A percentile compares a stretch with the other conserved stretches of the same genome.
Conservation (phyloP, 1,140 invertebrate species). For the Cydia strobilella region DNA sequence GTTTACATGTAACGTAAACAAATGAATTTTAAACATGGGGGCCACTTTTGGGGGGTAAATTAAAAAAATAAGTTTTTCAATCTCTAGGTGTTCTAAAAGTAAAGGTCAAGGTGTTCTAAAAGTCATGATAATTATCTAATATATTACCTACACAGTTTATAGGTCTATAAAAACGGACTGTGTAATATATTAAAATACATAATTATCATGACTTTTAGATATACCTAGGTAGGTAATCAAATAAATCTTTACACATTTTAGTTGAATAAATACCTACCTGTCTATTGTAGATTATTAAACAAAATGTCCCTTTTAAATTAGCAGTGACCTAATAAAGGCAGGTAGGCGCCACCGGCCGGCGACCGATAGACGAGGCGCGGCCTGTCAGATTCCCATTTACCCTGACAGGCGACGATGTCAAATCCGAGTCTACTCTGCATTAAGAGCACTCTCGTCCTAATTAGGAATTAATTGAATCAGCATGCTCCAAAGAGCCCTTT, state of each 20-base stretch:
- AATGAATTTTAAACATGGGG: no score
- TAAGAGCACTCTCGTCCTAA: slow-evolving; percentile 75
- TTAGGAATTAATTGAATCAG: slow-evolving; percentile 75
- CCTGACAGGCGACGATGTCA: slow-evolving; percentile 67
- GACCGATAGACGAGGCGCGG: slow-evolving; percentile 51
- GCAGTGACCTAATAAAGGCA: slow-evolving; percentile 51
- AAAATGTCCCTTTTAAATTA: neutral
- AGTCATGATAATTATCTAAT: no score
- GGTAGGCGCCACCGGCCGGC: slow-evolving; percentile 40
- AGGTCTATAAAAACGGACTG: no score
- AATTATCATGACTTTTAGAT: neutral
- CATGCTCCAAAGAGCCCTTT: slow-evolving; percentile 58
- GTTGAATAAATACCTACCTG: no score
- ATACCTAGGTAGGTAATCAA: neutral
- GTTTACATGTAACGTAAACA: no score
- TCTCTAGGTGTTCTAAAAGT: no score
- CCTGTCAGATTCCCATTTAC: slow-evolving; percentile 73
- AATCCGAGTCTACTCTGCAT: slow-evolving; percentile 63
- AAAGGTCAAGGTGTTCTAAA: no score
- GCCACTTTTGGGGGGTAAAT: no score
- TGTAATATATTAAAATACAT: neutral
- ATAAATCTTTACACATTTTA: no score
- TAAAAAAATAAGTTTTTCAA: no score
- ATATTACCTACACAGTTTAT: no score
- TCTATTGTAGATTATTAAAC: neutral